Conservation (phyloP, 2,113 vertebrate genomes). For the Saimiri boliviensis region DNA sequence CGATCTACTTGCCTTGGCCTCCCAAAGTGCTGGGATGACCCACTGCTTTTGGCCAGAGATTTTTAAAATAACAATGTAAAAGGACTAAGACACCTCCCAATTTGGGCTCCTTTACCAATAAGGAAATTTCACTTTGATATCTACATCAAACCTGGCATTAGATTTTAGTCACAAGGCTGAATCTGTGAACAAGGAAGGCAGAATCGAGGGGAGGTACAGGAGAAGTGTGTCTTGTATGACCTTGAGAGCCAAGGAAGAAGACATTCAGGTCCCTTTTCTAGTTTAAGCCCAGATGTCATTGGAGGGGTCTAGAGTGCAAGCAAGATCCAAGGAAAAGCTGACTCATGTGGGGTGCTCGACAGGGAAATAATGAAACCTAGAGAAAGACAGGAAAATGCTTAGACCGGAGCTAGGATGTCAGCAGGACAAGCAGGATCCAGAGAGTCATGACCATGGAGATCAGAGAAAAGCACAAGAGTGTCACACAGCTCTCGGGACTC, state of each 20-base stretch:
- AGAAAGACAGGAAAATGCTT: not conserved
- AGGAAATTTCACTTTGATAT: not conserved
- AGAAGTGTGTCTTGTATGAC: not conserved
- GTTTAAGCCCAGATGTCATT: not conserved
- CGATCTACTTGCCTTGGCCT: too few species aligned
- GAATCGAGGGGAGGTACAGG: not conserved
- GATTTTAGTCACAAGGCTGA: not conserved
- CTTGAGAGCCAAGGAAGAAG: not conserved
- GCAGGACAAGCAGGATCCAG: not conserved
- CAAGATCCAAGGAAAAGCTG: not conserved
- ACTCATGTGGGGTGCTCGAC: not conserved
- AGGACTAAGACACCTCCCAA: not conserved
- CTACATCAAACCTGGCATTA: not conserved
- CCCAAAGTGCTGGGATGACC: too few species aligned
- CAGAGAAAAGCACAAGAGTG: not conserved
- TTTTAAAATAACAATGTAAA: too few species aligned
- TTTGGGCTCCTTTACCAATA: not conserved
- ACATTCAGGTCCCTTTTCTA: not conserved
- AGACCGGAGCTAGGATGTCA: not conserved
- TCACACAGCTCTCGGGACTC: not conserved
- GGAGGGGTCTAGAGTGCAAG: not conserved
- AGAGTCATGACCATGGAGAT: not conserved
- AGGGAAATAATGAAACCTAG: not conserved
- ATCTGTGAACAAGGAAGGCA: not conserved
- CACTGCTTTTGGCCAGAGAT: too few species aligned